phyloP scores from a whole-genome alignment of 2,888 invertebrate genomes.

The Azorinus chamasolen region DNA sequence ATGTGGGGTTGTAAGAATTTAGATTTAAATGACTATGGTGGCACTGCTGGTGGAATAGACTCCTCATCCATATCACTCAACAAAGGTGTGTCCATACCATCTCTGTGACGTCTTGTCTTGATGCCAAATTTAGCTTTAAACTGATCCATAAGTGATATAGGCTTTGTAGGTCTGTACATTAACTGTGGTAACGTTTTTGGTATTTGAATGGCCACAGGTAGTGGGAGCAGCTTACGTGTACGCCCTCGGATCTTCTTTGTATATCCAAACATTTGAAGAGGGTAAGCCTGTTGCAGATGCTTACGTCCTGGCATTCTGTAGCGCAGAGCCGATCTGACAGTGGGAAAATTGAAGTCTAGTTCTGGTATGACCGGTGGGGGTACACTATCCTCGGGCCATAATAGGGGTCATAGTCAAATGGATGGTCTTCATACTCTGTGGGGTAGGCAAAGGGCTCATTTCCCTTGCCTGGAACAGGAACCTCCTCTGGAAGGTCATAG shows the following conservation, averaged over 20 bases:
- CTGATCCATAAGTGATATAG: conserved; percentile 1
- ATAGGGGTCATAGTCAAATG: conserved; percentile 49
- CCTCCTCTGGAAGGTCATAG: conserved; percentile 4
- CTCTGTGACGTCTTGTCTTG: conserved; percentile 5
- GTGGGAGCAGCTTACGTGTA: conserved; percentile 34
- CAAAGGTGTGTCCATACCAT: not conserved
- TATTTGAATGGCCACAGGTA: conserved; percentile 37
- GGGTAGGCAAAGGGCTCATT: conserved; percentile 45
- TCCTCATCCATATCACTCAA: not conserved
- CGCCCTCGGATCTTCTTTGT: conserved; percentile 21
- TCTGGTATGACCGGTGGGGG: conserved; percentile 23
- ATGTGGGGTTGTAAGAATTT: conserved; percentile 7
- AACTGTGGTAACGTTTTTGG: conserved; percentile 53
- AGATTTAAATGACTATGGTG: not conserved
- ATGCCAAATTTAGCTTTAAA: conserved; percentile 32
- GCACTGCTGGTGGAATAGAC: not conserved
- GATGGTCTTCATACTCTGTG: conserved; percentile 30
- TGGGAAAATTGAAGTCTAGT: conserved; percentile 51
- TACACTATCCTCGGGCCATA: conserved; percentile 22
- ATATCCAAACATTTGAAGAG: conserved; percentile 49
- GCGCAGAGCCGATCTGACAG: conserved; percentile 35
- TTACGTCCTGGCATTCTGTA: conserved; percentile 53
- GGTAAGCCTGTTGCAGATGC: conserved; percentile 51
- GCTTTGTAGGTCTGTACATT: conserved; percentile 44
- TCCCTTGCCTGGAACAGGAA: conserved; percentile 11